phyloP scores from a whole-genome alignment of 2,113 vertebrate genomes.

The Callipepla squamata region DNA sequence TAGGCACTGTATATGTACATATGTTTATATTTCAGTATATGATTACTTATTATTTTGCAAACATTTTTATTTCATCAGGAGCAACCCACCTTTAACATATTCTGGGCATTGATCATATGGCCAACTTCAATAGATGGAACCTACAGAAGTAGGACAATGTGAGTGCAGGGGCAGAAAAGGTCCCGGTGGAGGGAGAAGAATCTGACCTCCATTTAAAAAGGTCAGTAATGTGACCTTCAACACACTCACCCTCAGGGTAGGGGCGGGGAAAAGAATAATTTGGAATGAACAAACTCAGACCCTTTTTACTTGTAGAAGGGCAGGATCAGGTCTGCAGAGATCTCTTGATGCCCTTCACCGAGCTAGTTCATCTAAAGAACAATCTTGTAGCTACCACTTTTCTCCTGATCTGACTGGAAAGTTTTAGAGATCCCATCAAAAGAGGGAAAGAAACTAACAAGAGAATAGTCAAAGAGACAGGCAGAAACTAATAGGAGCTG shows the following conservation, averaged over 20 bases:
- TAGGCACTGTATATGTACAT: not conserved
- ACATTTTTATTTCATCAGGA: not conserved
- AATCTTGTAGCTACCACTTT: not conserved
- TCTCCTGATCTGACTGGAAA: conserved; percentile 43
- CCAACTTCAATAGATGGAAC: not conserved
- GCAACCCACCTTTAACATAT: not conserved
- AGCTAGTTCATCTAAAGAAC: conserved; percentile 8
- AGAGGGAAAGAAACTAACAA: not conserved
- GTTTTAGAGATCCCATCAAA: not conserved
- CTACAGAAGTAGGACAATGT: not conserved
- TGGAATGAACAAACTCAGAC: conserved; percentile 16
- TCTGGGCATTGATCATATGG: not conserved
- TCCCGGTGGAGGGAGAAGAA: not conserved
- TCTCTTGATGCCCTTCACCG: conserved; percentile 37
- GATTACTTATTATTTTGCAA: not conserved
- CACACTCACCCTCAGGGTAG: not conserved
- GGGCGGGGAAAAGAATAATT: conserved; percentile 22
- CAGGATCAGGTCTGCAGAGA: conserved; percentile 16
- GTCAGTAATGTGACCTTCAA: conserved; percentile 51
- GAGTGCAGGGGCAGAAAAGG: not conserved
- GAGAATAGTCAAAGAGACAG: not conserved
- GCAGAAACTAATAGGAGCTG: not conserved
- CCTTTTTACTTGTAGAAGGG: not conserved
- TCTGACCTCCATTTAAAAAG: not conserved
- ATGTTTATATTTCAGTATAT: not conserved